Conservation (phyloP, 2,888 invertebrate species). For the Leptinotarsa tumamoca region DNA sequence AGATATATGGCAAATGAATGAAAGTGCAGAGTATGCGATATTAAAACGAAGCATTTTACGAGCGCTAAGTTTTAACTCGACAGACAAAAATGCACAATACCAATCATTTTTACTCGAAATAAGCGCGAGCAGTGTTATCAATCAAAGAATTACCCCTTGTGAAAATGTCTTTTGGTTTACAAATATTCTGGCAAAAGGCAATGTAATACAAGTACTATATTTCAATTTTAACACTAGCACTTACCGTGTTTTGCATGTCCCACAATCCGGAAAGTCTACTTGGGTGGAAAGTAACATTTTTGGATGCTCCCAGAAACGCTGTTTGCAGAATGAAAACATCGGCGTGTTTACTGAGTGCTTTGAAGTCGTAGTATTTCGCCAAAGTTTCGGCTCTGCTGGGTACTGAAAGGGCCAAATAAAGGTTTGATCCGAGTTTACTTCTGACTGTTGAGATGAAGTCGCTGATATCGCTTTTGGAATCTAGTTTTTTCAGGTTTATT, state of each 20-base stretch:
- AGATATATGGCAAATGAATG: too few species aligned
- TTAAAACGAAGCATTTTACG: too few species aligned
- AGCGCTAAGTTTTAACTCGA: too few species aligned
- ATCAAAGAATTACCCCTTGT: too few species aligned
- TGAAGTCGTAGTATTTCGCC: slow-evolving; percentile 79
- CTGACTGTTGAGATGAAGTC: slow-evolving; percentile 70
- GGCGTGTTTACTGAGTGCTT: slow-evolving; percentile 74
- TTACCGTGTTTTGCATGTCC: slow-evolving; percentile 82
- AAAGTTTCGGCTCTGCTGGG: slow-evolving; percentile 75
- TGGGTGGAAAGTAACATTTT: slow-evolving; percentile 80
- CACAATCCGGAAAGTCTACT: slow-evolving; percentile 80
- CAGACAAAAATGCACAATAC: too few species aligned
- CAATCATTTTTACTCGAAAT: too few species aligned
- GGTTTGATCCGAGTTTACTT: slow-evolving; percentile 66
- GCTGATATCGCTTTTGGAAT: slow-evolving; percentile 63
- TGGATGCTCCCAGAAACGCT: slow-evolving; percentile 74
- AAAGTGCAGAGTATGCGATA: too few species aligned
- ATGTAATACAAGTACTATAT: too few species aligned
- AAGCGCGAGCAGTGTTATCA: too few species aligned
- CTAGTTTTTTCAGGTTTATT: slow-evolving; percentile 60
- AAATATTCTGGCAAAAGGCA: too few species aligned
- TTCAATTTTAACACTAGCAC: slow-evolving; percentile 46
- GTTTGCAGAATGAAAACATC: slow-evolving; percentile 78
- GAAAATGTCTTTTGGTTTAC: too few species aligned
- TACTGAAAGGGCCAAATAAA: slow-evolving; percentile 73